Evolutionary conservation across 2,888 invertebrate genomes (phyloP), one percentile per base, ranked within the genome.

Genomic region (Ptycholaimellus sp.): DNA sequence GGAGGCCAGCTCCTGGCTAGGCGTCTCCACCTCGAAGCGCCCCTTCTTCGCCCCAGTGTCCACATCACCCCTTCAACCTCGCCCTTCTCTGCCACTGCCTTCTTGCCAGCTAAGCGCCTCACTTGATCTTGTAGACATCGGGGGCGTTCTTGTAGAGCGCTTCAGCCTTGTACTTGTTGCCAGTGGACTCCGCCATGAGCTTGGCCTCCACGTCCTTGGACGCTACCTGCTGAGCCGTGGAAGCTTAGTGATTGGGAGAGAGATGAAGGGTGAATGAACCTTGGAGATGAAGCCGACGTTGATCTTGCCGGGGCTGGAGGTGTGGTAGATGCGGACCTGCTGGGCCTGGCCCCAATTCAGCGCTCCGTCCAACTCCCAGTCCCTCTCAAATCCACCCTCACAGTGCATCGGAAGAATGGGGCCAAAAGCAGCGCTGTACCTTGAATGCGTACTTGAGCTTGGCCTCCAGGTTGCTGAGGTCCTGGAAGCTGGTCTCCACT

Each of bases 11-110:
- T 35, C 35, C 28, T 35, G 23, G 9, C 18, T 16, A 3, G 35
- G 35, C 3, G 35, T 35, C 35, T 35, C 18, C 16, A 35, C 23
- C 29, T 35, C 28, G 18, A 35, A 14, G n/a, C 20, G 20, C 3
- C 35, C 35, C 28, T 27, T 35, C 13, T 25, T n/a, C 19, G 17
- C 20, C 18, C 28, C 28, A 14, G 20, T 29, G 29, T 35, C 28
- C 3, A 35, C 28, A 14, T 35, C 29, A 5, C 20, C 27, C 13
- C 13, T n/a, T n/a, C n/a, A n/a, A n/a, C n/a, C n/a, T n/a, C n/a
- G n/a, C n/a, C n/a, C n/a, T n/a, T n/a, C n/a, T n/a, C n/a, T n/a
- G n/a, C n/a, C n/a, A n/a, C n/a, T n/a, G n/a, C n/a, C n/a, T n/a
- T n/a, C n/a, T n/a, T n/a, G n/a, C n/a, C n/a, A n/a, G n/a, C n/a